Evolutionary conservation across 2,797 vertebrate species (phyloP).

Genomic region (Pogonophryne albipinna): DNA sequence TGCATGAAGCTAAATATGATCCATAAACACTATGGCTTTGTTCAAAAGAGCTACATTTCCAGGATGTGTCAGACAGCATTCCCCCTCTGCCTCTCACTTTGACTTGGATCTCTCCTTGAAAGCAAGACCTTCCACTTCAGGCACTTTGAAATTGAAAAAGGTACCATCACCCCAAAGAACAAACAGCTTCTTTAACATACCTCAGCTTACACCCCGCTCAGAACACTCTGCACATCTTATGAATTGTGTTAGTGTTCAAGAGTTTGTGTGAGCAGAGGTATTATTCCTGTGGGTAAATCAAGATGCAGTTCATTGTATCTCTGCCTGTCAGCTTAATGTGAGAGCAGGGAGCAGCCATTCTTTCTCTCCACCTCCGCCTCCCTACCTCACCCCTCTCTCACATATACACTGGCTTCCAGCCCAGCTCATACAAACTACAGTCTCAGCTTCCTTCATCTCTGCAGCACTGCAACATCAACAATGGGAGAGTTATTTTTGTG

Average conservation of each 20-base stretch:
- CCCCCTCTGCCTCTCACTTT: constrained; percentile 17
- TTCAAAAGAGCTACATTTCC: constrained; percentile 7
- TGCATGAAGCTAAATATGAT: background rate
- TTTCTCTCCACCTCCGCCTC: constrained; percentile 37
- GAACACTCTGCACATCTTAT: background rate
- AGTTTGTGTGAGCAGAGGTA: constrained; percentile 14
- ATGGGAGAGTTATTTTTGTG: constrained; percentile 22
- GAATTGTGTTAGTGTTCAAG: background rate
- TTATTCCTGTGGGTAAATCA: constrained; percentile 36
- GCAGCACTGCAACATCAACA: constrained; percentile 54
- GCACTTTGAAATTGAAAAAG: constrained; percentile 41
- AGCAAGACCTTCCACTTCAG: constrained; percentile 35
- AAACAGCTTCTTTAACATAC: background rate
- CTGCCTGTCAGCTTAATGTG: constrained; percentile 52
- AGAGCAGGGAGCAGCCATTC: constrained; percentile 48
- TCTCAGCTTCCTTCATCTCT: constrained; percentile 32
- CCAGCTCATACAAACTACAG: constrained; percentile 49
- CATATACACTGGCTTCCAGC: constrained; percentile 54
- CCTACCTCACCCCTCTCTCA: constrained; percentile 17
- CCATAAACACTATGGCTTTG: background rate
- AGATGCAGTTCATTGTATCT: constrained; percentile 54
- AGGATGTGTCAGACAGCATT: constrained; percentile 13
- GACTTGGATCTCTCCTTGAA: constrained; percentile 36
- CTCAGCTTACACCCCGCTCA: constrained; percentile 1
- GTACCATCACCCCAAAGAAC: constrained; percentile 17